phyloP scores from a whole-genome alignment of 2,113 vertebrate species.

The Copsychus sechellarum region DNA sequence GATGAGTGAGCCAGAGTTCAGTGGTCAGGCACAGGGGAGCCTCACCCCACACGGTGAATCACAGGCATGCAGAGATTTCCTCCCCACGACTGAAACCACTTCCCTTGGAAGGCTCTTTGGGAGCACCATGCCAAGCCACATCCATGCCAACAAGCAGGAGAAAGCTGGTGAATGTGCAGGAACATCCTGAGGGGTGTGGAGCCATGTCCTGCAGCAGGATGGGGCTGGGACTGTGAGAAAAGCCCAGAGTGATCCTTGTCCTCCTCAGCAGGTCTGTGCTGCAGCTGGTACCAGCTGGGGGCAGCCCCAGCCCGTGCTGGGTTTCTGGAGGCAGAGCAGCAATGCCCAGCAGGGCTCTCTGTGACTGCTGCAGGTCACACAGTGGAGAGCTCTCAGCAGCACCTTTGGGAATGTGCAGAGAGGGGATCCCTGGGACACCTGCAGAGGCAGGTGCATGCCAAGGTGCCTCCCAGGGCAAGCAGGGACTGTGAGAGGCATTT shows the following conservation, averaged over 20 bases:
- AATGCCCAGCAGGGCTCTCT: fast-evolving
- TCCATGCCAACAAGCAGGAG: background rate
- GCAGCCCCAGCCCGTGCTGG: background rate
- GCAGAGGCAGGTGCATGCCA: background rate
- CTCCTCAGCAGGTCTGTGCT: fast-evolving
- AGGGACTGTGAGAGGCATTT: fast-evolving
- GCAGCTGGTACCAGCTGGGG: background rate
- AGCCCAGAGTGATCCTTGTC: background rate
- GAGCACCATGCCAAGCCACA: background rate
- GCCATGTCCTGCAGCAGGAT: background rate
- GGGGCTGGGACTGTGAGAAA: background rate
- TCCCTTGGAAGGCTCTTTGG: background rate
- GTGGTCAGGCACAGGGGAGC: background rate
- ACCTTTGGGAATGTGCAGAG: background rate
- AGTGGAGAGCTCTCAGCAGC: background rate
- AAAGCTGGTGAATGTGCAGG: background rate
- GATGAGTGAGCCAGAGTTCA: background rate
- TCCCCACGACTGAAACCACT: background rate
- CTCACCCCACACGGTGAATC: fast-evolving
- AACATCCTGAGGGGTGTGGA: fast-evolving
- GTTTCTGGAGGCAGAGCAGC: background rate
- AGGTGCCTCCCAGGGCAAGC: background rate
- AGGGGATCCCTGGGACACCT: background rate
- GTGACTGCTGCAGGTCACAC: fast-evolving
- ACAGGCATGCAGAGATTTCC: background rate